These are phyloP conservation scores for Sarcophaga bullata DNA, from an alignment of 1,140 invertebrate species.

Conservation along the genomic window DNA sequence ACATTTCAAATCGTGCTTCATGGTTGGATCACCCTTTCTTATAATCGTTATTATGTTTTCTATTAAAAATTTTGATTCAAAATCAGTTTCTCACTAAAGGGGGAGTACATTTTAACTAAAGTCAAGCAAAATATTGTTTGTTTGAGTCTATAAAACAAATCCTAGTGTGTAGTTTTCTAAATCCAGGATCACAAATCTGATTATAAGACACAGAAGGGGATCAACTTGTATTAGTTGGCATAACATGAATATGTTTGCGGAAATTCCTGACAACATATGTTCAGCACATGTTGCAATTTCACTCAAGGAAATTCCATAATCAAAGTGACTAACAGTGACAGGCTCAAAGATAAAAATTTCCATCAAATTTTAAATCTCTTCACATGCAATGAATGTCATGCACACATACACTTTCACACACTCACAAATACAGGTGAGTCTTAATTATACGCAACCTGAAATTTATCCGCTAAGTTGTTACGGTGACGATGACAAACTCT, in stretches of 20 bases:
- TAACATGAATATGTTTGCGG: slow-evolving; percentile 42
- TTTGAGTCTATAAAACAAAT: no score
- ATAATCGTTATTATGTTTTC: no score
- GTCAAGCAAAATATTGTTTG: no score
- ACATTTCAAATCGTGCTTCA: no score
- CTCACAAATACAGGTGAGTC: slow-evolving; percentile 15
- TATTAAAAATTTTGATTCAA: no score
- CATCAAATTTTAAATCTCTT: background rate
- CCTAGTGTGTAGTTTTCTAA: no score
- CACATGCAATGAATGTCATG: background rate
- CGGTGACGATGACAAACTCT: background rate
- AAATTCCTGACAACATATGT: slow-evolving; percentile 52
- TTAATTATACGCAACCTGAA: slow-evolving; percentile 5
- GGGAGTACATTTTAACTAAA: no score
- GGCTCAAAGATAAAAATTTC: background rate
- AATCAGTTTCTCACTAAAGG: no score
- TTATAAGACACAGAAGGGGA: no score
- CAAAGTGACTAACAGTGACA: background rate
- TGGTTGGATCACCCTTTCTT: no score
- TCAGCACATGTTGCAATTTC: slow-evolving; percentile 52
- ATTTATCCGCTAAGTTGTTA: slow-evolving; percentile 4
- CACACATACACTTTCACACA: background rate
- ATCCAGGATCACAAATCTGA: no score
- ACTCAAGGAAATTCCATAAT: slow-evolving; percentile 47
- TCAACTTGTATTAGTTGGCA: no score